These are phyloP conservation scores for Hipparchia semele DNA, from an alignment of 2,888 invertebrate genomes.

Conservation along the genomic window DNA sequence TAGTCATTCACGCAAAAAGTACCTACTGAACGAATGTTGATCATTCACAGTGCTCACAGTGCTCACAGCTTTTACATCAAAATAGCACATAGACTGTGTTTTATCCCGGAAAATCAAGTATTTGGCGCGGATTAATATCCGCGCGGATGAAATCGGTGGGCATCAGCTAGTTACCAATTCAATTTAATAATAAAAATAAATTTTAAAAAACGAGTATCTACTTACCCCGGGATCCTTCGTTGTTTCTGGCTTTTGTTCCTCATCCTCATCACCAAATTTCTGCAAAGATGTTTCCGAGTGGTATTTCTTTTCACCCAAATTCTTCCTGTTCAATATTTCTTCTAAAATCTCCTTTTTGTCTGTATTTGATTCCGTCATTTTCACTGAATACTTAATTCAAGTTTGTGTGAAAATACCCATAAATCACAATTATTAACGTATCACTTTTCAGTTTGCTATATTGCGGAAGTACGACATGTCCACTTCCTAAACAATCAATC, in stretches of 20 bases:
- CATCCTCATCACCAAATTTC: slow-evolving; percentile 61
- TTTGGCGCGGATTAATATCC: no score
- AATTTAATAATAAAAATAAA: background rate
- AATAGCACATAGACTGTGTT: no score
- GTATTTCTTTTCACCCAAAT: slow-evolving; percentile 69
- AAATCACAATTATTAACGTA: slow-evolving; percentile 29
- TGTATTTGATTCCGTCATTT: slow-evolving; percentile 56
- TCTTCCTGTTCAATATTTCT: slow-evolving; percentile 63
- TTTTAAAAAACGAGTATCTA: slow-evolving; percentile 30
- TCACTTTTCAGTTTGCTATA: slow-evolving; percentile 23
- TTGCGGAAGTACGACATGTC: slow-evolving; percentile 17
- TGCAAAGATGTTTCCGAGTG: slow-evolving; percentile 75
- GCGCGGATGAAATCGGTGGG: no score
- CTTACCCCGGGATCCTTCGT: slow-evolving; percentile 67
- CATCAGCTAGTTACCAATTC: background rate
- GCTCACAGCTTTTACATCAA: no score
- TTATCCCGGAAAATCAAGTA: no score
- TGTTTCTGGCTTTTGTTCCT: slow-evolving; percentile 43
- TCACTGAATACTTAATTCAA: slow-evolving; percentile 6
- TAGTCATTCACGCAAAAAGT: no score
- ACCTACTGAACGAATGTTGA: no score
- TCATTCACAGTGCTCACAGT: no score
- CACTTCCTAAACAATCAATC: slow-evolving; percentile 47
- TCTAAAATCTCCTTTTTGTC: slow-evolving; percentile 57
- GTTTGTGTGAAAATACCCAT: background rate